These are phyloP conservation scores for Vesta saturnalis DNA, from an alignment of 2,888 invertebrate genomes.

Conservation along the genomic window DNA sequence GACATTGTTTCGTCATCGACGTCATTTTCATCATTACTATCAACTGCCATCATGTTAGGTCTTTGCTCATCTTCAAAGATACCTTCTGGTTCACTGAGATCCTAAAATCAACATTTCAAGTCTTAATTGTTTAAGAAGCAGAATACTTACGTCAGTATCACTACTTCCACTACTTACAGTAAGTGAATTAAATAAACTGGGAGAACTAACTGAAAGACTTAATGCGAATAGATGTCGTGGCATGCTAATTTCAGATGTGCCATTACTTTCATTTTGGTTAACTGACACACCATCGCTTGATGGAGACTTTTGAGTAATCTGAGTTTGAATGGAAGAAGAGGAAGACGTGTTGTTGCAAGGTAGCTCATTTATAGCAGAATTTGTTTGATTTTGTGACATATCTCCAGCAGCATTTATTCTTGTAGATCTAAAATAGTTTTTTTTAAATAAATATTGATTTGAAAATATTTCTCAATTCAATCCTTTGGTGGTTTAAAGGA, in stretches of 20 bases:
- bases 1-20: constrained; percentile 88
- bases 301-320: constrained; percentile 41
- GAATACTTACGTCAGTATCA: constrained; percentile 52
- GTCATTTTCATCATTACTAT: constrained; percentile 85
- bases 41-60: constrained; percentile 65
- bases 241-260: constrained; percentile 36
- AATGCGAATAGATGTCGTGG: constrained; percentile 54
- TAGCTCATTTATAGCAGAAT: constrained; percentile 16
- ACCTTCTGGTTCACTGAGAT: constrained; percentile 72
- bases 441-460: too few relatives aligned
- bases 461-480: too few relatives aligned
- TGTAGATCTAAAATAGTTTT: constrained; percentile 21
- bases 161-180: constrained; percentile 62
- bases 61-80: constrained; percentile 68
- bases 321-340: constrained; percentile 50
- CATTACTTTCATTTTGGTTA: constrained; percentile 38
- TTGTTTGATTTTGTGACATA: background rate
- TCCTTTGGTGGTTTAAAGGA: too few relatives aligned
- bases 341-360: constrained; percentile 47
- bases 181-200: constrained; percentile 59
- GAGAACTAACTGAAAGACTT: constrained; percentile 59
- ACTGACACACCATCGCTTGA: constrained; percentile 30
- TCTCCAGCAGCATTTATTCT: constrained; percentile 23
- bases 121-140: constrained; percentile 3
- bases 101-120: constrained; percentile 58